phyloP scores from a whole-genome alignment of 1,140 invertebrate genomes.

The Drosophila ananassae region DNA sequence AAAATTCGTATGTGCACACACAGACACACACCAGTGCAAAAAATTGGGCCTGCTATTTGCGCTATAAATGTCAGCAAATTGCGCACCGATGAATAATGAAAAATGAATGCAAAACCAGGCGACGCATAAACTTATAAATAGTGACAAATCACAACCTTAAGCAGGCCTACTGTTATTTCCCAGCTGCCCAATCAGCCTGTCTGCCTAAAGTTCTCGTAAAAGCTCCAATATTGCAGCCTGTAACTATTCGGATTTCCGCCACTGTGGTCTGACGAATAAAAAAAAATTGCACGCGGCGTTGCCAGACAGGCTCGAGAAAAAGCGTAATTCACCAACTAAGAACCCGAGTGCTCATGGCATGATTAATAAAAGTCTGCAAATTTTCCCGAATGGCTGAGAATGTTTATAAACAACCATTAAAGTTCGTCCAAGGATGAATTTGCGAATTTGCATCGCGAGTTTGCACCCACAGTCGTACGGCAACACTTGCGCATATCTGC shows the following conservation, averaged over 20 bases:
- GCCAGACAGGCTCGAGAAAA: conserved; percentile 39
- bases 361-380: conserved; percentile 42
- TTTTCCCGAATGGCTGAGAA: conserved; percentile 21
- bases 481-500: conserved; percentile 19
- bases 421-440: conserved; percentile 4
- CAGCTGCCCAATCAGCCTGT: conserved; percentile 31
- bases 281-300: conserved; percentile 12
- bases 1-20: conserved; percentile 26
- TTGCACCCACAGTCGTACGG: not conserved
- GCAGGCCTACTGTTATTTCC: conserved; percentile 49
- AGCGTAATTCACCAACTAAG: conserved; percentile 33
- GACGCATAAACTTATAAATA: conserved; percentile 57
- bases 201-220: conserved; percentile 41
- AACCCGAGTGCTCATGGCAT: conserved; percentile 25
- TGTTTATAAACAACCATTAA: conserved; percentile 56
- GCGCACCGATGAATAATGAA: conserved; percentile 46
- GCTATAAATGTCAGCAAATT: conserved; percentile 58
- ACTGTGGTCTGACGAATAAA: conserved; percentile 19
- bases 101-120: conserved; percentile 35
- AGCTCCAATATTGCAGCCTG: conserved; percentile 6
- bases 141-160: conserved; percentile 44
- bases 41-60: conserved; percentile 14
- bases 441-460: conserved; percentile 6
- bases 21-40: conserved; percentile 22
- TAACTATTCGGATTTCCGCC: conserved; percentile 9